Percentiles rank a stretch among this genome's conserved stretches.
Conservation (phyloP, 2,113 vertebrate genomes). For the Channa maculata region DNA sequence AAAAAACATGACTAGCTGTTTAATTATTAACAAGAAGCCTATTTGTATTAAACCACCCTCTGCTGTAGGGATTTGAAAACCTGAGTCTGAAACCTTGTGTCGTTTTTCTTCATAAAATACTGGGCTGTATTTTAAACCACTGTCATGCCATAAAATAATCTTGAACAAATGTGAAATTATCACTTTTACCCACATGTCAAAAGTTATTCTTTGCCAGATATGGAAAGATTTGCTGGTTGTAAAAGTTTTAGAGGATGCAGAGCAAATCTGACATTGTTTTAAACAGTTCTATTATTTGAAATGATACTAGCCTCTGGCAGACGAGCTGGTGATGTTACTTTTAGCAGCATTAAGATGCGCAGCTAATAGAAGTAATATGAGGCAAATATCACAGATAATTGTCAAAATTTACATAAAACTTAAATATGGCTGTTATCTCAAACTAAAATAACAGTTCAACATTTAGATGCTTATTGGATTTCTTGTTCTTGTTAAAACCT, state of each 20-base stretch:
- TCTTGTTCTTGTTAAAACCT: neutral
- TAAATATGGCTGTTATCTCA: neutral
- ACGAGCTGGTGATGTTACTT: slow-evolving; percentile 12
- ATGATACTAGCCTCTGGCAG: slow-evolving; percentile 22
- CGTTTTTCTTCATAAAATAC: neutral
- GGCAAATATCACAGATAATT: neutral
- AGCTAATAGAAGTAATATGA: neutral
- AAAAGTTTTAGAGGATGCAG: slow-evolving; percentile 29
- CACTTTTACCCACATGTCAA: neutral
- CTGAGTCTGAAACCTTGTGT: neutral
- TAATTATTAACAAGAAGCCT: neutral
- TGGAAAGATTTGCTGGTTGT: slow-evolving; percentile 15
- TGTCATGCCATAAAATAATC: slow-evolving; percentile 18
- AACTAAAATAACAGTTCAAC: neutral
- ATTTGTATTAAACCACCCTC: neutral
- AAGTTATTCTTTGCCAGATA: neutral
- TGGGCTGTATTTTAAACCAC: no score
- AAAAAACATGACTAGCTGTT: slow-evolving; percentile 11
- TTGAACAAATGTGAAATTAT: slow-evolving; percentile 17
- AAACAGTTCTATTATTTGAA: slow-evolving; percentile 30
- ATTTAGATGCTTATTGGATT: neutral
- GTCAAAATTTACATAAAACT: neutral
- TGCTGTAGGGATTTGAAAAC: neutral
- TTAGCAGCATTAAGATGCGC: slow-evolving; percentile 1
- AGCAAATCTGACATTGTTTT: slow-evolving; percentile 22